Percentiles rank a stretch among this genome's conserved stretches.
Conservation (phyloP, 1,140 invertebrate genomes). For the Drosophila chauvacae region DNA sequence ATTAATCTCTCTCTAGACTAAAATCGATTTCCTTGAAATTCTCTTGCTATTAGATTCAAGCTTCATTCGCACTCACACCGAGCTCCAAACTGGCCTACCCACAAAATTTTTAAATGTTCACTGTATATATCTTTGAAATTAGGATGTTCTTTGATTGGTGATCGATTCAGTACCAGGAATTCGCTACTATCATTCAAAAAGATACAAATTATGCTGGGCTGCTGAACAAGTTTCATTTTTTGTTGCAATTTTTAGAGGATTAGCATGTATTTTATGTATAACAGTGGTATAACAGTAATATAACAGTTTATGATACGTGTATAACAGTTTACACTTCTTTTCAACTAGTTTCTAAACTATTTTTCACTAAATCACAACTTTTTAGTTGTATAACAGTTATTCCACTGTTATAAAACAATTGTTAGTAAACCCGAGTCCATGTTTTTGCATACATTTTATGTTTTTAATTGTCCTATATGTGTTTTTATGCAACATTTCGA, state of each 20-base stretch:
- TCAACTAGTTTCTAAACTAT: no score
- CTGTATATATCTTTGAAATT: slow-evolving; percentile 37
- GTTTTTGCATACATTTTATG: background rate
- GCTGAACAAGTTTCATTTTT: slow-evolving; percentile 6
- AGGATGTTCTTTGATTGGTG: slow-evolving; percentile 43
- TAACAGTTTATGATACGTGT: background rate
- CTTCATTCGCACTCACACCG: slow-evolving; percentile 26
- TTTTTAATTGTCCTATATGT: slow-evolving; percentile 2
- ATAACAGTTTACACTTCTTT: slow-evolving; percentile 5
- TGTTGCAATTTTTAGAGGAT: slow-evolving; percentile 5
- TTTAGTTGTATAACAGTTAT: background rate
- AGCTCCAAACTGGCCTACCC: slow-evolving; percentile 8
- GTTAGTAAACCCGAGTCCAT: background rate
- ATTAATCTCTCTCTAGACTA: background rate
- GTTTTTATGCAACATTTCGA: background rate
- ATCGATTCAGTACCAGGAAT: slow-evolving; percentile 9
- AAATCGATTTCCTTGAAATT: slow-evolving; percentile 18
- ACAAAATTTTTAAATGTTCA: slow-evolving; percentile 9
- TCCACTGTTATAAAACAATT: background rate
- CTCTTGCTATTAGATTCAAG: slow-evolving; percentile 31
- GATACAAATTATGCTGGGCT: slow-evolving; percentile 19
- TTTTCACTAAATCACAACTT: no score
- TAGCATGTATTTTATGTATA: slow-evolving; percentile 3
- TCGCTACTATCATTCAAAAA: slow-evolving; percentile 1
- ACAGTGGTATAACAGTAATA: slow-evolving; percentile 1